Conservation (phyloP, 2,113 vertebrate genomes). For the Pelobates fuscus region DNA sequence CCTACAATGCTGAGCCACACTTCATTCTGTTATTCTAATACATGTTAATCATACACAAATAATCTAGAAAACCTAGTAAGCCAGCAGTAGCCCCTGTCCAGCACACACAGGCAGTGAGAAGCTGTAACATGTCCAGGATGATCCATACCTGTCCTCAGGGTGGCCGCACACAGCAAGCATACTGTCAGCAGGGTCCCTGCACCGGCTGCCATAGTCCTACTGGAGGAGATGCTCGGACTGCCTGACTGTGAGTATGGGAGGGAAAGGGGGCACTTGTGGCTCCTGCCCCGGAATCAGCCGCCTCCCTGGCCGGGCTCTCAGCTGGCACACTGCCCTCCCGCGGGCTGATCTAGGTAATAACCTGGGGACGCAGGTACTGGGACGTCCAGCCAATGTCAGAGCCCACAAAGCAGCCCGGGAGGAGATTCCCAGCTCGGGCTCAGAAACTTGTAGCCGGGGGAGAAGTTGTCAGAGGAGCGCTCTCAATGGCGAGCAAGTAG, state of each 20-base stretch:
- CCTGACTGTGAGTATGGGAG: constrained; percentile 1
- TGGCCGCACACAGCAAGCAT: constrained; percentile 41
- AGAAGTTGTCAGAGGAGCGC: not conserved
- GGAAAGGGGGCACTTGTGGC: constrained; percentile 24
- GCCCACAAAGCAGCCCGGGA: not conserved
- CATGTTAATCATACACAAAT: no score
- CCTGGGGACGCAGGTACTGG: not conserved
- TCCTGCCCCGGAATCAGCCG: not conserved
- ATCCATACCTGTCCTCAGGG: constrained; percentile 37
- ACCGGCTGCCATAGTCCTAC: constrained; percentile 17
- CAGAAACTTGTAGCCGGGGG: not conserved
- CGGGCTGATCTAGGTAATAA: not conserved
- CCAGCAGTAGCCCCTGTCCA: no score
- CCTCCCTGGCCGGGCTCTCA: not conserved
- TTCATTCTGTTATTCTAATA: no score
- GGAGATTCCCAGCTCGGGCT: not conserved
- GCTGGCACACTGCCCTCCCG: constrained; percentile 1
- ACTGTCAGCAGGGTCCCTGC: constrained; percentile 23
- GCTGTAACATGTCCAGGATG: no score
- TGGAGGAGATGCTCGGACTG: constrained; percentile 9
- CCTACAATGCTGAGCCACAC: no score
- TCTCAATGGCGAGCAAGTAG: not conserved
- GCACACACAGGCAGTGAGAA: no score
- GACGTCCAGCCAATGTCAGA: no score
- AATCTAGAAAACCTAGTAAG: no score